Percentiles rank a stretch among this genome's conserved stretches.
phyloP scores from a whole-genome alignment of 2,113 vertebrate species.

The Myrmophylax atrothorax region DNA sequence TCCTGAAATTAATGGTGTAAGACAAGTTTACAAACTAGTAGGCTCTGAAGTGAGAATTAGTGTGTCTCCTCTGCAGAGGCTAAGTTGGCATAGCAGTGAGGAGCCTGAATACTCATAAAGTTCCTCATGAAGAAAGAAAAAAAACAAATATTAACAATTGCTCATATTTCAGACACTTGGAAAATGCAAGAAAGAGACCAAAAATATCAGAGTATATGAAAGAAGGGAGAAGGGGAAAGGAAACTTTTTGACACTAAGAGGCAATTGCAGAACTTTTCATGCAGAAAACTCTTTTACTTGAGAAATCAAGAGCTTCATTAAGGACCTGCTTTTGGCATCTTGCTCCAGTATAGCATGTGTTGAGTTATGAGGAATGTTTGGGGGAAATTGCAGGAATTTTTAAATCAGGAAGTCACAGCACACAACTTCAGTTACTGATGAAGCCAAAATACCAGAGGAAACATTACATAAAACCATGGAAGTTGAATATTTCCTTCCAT shows the following conservation, averaged over 20 bases:
- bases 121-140: neutral
- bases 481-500: neutral
- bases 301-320: neutral
- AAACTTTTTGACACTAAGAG: neutral
- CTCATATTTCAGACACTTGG: neutral
- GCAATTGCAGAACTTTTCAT: neutral
- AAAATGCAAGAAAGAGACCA: neutral
- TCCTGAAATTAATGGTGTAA: constrained; percentile 63
- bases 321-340: neutral
- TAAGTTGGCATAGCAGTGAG: neutral
- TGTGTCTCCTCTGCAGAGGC: constrained; percentile 10
- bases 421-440: neutral
- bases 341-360: neutral
- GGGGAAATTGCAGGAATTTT: neutral
- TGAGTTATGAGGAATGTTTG: neutral
- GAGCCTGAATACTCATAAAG: neutral
- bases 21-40: constrained; percentile 71
- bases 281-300: neutral
- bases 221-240: neutral
- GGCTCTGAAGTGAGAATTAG: constrained; percentile 69
- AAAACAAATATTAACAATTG: neutral
- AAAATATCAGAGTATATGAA: neutral
- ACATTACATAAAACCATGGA: neutral
- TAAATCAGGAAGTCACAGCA: neutral
- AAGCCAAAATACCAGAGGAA: neutral